Conservation (phyloP, 1,140 invertebrate species). For the Drosophila sproati region DNA sequence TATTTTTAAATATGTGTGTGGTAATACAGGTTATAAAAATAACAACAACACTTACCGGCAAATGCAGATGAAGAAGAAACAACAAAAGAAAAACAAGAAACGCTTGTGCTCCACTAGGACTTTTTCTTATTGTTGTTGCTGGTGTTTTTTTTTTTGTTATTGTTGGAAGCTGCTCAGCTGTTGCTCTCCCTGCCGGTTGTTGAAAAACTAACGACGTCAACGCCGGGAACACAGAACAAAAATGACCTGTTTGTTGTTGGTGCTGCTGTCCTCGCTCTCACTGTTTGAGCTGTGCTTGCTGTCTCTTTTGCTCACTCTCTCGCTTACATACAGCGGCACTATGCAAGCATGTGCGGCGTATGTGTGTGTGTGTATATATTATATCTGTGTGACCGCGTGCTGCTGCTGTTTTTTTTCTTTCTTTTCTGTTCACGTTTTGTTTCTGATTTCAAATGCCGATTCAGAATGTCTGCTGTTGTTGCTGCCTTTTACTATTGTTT, state of each 20-base stretch:
- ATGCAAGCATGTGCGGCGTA: neutral
- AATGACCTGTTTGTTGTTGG: slow-evolving; percentile 45
- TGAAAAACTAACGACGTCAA: slow-evolving; percentile 9
- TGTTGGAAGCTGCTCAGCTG: slow-evolving; percentile 34
- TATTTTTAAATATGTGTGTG: neutral
- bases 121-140: slow-evolving; percentile 11
- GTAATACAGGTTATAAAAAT: neutral
- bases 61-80: slow-evolving; percentile 14
- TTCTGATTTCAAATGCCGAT: slow-evolving; percentile 33
- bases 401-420: slow-evolving; percentile 44
- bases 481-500: slow-evolving; percentile 19
- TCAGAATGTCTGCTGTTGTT: slow-evolving; percentile 29
- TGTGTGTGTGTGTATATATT: slow-evolving; percentile 3
- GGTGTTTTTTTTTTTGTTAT: slow-evolving; percentile 4
- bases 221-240: slow-evolving; percentile 11
- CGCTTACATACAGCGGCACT: slow-evolving; percentile 10
- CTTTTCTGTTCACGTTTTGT: slow-evolving; percentile 49
- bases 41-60: slow-evolving; percentile 33
- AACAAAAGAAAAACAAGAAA: slow-evolving; percentile 8
- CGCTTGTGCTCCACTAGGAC: slow-evolving; percentile 20
- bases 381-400: slow-evolving; percentile 46
- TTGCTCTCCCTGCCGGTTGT: slow-evolving; percentile 23
- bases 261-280: slow-evolving; percentile 28
- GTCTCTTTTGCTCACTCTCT: slow-evolving; percentile 6
- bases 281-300: slow-evolving; percentile 6